Evolutionary conservation across 2,888 invertebrate genomes (phyloP).

Genomic region (Diploptera punctata): DNA sequence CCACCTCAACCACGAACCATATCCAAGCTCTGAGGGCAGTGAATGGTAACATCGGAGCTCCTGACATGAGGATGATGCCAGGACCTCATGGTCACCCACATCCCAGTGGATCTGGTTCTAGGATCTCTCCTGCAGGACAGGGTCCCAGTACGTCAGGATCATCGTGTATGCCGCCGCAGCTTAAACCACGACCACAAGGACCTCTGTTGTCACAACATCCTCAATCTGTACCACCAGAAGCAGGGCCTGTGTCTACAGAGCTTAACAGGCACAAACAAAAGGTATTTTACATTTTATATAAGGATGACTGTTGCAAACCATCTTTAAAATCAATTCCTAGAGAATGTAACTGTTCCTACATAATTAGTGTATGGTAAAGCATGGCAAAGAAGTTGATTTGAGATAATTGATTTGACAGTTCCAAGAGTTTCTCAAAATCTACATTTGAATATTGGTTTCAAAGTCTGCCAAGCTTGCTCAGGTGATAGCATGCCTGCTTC

Average conservation of each 20-base stretch:
- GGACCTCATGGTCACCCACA: not conserved
- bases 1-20: constrained; percentile 1
- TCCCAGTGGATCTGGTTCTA: not conserved
- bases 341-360: too few species aligned
- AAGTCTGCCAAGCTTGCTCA: too few species aligned
- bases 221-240: constrained; percentile 49
- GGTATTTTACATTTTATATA: constrained; percentile 53
- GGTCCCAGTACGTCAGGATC: constrained; percentile 22
- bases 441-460: too few species aligned
- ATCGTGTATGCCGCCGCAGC: constrained; percentile 30
- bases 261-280: constrained; percentile 66
- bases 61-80: not conserved
- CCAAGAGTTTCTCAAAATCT: too few species aligned
- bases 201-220: constrained; percentile 29
- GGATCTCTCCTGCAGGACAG: constrained; percentile 32
- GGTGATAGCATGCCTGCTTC: too few species aligned
- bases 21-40: constrained; percentile 17
- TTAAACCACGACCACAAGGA: constrained; percentile 33
- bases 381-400: too few species aligned
- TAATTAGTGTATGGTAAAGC: too few species aligned
- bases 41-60: constrained; percentile 10
- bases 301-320: too few species aligned
- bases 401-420: too few species aligned
- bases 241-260: constrained; percentile 64
- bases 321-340: too few species aligned